Evolutionary conservation across 2,113 vertebrate species (phyloP).

Genomic region (Forbesichthys agassizii): DNA sequence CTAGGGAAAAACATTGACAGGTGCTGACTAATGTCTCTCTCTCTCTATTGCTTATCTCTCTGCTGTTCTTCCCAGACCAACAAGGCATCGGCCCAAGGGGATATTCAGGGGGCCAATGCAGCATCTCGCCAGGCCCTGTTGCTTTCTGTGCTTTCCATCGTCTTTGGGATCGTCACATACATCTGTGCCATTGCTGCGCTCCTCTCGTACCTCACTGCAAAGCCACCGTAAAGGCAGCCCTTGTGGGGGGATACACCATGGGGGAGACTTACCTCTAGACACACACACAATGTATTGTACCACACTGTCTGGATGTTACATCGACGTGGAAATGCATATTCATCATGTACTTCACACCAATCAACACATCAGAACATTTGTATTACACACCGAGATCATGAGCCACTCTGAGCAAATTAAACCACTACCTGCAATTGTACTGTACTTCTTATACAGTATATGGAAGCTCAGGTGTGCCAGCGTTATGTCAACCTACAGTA

Average conservation of each 20-base stretch:
- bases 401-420: too few relatives aligned
- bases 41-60: background rate
- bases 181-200: constrained; percentile 82
- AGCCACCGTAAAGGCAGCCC: constrained; percentile 70
- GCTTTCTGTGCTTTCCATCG: constrained; percentile 84
- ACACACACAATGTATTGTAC: constrained; percentile 15
- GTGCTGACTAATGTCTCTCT: constrained; percentile 43
- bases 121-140: constrained; percentile 85
- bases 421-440: too few relatives aligned
- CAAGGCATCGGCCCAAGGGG: constrained; percentile 86
- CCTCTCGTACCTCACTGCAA: constrained; percentile 85
- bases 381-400: background rate
- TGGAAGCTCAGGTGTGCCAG: background rate
- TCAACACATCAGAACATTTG: constrained; percentile 1
- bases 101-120: constrained; percentile 80
- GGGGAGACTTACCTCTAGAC: background rate
- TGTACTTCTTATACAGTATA: background rate
- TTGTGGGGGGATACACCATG: background rate
- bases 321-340: background rate
- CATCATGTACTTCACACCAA: background rate
- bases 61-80: constrained; percentile 78
- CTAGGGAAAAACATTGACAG: constrained; percentile 40
- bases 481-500: background rate
- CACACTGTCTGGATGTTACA: constrained; percentile 17
- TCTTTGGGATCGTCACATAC: constrained; percentile 86